Evolutionary conservation across 1,140 invertebrate genomes (phyloP), one percentile per base, ranked within the genome.

Genomic region (Bombus terrestris): DNA sequence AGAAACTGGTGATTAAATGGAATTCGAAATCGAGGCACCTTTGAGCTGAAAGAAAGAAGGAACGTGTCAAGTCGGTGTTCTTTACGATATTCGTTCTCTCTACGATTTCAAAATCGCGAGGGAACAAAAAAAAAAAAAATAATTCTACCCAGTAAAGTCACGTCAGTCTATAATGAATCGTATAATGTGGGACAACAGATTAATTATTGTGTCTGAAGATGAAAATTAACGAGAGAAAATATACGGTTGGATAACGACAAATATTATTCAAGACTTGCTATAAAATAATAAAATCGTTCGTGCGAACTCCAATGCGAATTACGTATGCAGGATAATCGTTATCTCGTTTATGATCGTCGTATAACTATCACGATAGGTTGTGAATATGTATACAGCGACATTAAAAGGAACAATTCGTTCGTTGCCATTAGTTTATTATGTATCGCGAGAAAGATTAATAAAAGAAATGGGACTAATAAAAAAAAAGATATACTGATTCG

Each of bases 211-310:
- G 28, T 9, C 37, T 10, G 76, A 32, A 25, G 18, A 78, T 78
- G 28, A 43, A 64, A 78, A 41, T 64, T 78, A 78, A 78, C 28
- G 62, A 79, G 74, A 68, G 18, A 35, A 47, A 41, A 39, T 39
- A 41, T 64, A 62, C 22, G 37, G 35, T 25, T 18, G 59, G 37
- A 4, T 39, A 78, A 64, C 15, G 15, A 68, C 47, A 79, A 64
- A 35, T 39, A 43, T 43, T 64, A 77, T 64, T 78, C n/a, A 43
- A 78, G n/a, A 78, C 0, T 64, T 22, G 3, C 10, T 5, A 15
- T n/a, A 18, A 47, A 25, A 47, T 66, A 37, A 43, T 66, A 79
- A 43, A 18, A 79, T 66, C n/a, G 37, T 43, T 28, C 74, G 47
- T 53, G 47, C 47, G 1, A 53, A 22, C 47, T 53, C 22, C 15